Base-by-base conservation (phyloP, 2,888 invertebrate species). In the Lucinisca nassula region DNA sequence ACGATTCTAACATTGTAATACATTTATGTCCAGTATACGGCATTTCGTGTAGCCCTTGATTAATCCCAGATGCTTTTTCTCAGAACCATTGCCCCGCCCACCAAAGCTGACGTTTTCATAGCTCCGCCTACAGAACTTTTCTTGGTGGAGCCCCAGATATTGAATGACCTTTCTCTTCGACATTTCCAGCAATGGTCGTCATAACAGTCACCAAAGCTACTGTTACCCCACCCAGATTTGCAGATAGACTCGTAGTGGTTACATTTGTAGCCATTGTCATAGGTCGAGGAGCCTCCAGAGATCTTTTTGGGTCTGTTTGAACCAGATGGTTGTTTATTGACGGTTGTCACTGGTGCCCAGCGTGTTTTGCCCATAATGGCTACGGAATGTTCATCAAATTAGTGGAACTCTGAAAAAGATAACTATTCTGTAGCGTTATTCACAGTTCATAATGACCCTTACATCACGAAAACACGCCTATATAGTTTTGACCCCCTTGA, bases 21-120 rank as follows among this genome's bases (percentile, higher is more conserved):
- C n/a, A n/a, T n/a, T n/a, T n/a, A n/a, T n/a, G n/a, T n/a, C n/a
- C n/a, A n/a, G n/a, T n/a, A n/a, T n/a, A n/a, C n/a, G n/a, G n/a
- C n/a, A n/a, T n/a, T n/a, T n/a, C n/a, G n/a, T n/a, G n/a, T n/a
- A n/a, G n/a, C n/a, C n/a, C n/a, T n/a, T n/a, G n/a, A n/a, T 67
- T 35, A 67, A 35, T 67, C 67, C 67, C 67, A 67, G 21, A 67
- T 67, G 17, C 67, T 67, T 30, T 67, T 67, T 21, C 67, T 67
- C 35, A 67, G 1, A 10, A 67, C 67, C 67, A 67, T 10, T 35
- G 67, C 67, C 10, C 67, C 67, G 8, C 67, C 67, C 35, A 67
- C 21, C 32, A 67, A 6, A 14, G 67, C 35, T 17, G 67, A 32
- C 12, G 67, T 35, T 35, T 67, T 67, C 2, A 35, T 35, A 12